A percentile compares a stretch with the other conserved stretches of the same genome.
These are phyloP conservation scores for Acanthosepion esculentum DNA, from an alignment of 2,888 invertebrate species.

Conservation along the genomic window DNA sequence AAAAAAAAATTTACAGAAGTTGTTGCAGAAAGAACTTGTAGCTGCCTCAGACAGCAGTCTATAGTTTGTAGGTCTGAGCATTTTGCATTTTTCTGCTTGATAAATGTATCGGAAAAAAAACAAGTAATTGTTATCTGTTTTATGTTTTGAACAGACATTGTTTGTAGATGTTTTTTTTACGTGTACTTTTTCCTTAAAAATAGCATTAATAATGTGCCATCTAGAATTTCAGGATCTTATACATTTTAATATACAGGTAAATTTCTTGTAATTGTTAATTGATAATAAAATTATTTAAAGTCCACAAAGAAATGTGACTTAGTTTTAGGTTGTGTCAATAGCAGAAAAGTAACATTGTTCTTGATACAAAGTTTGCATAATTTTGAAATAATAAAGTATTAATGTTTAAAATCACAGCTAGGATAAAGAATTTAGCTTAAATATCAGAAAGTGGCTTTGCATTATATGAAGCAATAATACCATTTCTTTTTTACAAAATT, in stretches of 20 bases:
- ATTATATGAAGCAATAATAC: not conserved
- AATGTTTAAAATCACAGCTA: not conserved
- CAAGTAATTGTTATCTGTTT: no score
- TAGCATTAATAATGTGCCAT: not conserved
- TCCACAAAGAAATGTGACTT: not conserved
- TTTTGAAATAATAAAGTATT: not conserved
- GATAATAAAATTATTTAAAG: not conserved
- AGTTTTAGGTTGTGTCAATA: not conserved
- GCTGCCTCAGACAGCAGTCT: not conserved
- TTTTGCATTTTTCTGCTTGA: not conserved
- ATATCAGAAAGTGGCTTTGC: not conserved
- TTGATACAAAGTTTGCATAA: not conserved
- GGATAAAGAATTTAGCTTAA: not conserved
- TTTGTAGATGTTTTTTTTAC: not conserved
- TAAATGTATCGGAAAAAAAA: not conserved
- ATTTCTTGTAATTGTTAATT: constrained; percentile 8
- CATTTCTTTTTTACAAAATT: not conserved
- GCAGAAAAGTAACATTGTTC: not conserved
- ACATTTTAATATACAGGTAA: not conserved
- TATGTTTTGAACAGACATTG: not conserved
- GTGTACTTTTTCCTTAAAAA: not conserved
- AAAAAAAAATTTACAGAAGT: not conserved
- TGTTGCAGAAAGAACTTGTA: not conserved
- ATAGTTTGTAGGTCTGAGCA: not conserved
- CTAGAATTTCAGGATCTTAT: not conserved